Conservation (phyloP, 2,113 vertebrate genomes). For the Tachuris rubrigastra region DNA sequence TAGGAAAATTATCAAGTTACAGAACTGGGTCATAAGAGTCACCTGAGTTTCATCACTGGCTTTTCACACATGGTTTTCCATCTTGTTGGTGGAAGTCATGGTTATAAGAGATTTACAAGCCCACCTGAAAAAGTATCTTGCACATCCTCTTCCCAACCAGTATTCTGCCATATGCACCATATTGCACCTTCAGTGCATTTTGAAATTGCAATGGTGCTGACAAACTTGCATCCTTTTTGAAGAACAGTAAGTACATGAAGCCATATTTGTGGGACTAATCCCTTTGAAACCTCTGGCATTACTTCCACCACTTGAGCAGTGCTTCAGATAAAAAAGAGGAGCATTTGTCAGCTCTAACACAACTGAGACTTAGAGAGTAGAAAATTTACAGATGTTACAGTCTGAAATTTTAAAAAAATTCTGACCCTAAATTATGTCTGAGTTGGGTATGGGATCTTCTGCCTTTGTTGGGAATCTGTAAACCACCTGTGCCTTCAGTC, state of each 20-base stretch:
- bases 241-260: background rate
- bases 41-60: background rate
- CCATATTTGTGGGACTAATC: background rate
- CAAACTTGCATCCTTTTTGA: background rate
- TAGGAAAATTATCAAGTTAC: background rate
- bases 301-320: background rate
- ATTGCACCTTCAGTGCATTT: background rate
- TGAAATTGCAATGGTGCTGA: background rate
- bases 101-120: background rate
- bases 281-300: background rate
- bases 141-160: background rate
- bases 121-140: background rate
- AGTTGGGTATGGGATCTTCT: background rate
- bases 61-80: background rate
- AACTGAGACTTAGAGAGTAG: background rate
- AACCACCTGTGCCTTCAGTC: rapidly evolving
- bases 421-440: background rate
- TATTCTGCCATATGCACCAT: background rate
- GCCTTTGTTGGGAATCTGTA: background rate
- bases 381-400: background rate
- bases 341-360: background rate
- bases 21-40: background rate
- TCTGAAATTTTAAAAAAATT: background rate
- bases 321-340: background rate
- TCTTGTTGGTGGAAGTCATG: background rate